Base-by-base conservation (phyloP, 2,888 invertebrate species). In the Noctuana brunneofusca region DNA sequence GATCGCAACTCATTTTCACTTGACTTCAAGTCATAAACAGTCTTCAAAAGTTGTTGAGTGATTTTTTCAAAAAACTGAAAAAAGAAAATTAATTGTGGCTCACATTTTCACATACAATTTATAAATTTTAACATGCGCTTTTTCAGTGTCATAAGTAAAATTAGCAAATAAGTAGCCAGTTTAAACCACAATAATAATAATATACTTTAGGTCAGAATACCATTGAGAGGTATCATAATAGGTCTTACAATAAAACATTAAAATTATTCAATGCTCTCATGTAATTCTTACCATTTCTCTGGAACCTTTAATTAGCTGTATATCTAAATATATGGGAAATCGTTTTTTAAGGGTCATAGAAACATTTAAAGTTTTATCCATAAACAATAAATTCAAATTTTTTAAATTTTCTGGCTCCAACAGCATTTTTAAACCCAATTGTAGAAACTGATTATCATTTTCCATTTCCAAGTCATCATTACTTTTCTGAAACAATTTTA, bases 1-100 rank as follows among this genome's bases (percentile, higher is more conserved):
- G 75, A 70, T 62, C 87, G 78, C 16, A 93, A 72, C 63, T 86
- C 80, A 52, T 71, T 70, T 69, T 93, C 84, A 69, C 92, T 90
- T 22, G 76, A 72, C 63, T 85, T 86, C 54, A 93, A 82, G 68
- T 92, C 86, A 64, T 84, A 75, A 16, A 93, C 72, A 12, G 86
- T 86, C 70, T 81, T 81, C 12, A 93, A 68, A 24, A 87, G 69
- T 0, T 75, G 78, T 52, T 78, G 76, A 3, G 84, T 84, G 0
- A 90, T 71, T 66, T 76, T 78, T 46, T 78, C 66, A 56, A 83
- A 89, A 63, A 81, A 86, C 90, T 90, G 75, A 63, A 80, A 80
- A 48, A 27, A 9, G 48, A 41, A 46, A n/a, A 27, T 20, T 18
- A 38, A 12, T 11, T 12, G 35, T 9, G 3, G 12, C 12, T 35